Percentiles rank a stretch among this genome's conserved stretches.
Conservation (phyloP, 2,113 vertebrate genomes). For the Paradisaea rubra region DNA sequence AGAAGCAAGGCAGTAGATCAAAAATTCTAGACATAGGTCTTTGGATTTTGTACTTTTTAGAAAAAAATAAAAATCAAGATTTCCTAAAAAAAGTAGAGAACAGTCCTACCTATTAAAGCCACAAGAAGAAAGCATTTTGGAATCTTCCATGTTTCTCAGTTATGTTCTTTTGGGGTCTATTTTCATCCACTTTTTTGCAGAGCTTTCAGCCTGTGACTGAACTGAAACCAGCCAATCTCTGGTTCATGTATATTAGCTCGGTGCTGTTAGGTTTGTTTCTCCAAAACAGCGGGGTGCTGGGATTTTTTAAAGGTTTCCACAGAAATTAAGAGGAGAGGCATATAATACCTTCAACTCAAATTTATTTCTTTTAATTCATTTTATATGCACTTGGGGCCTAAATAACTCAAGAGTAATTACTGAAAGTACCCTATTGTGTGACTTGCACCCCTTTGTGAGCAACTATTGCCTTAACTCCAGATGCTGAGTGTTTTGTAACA, state of each 20-base stretch:
- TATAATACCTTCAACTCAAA: slow-evolving; percentile 57
- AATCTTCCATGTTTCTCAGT: not conserved
- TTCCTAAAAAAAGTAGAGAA: not conserved
- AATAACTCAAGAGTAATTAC: slow-evolving; percentile 57
- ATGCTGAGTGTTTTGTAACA: slow-evolving; percentile 35
- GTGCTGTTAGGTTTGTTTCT: slow-evolving; percentile 40
- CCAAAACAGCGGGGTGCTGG: slow-evolving; percentile 43
- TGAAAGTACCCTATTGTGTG: slow-evolving; percentile 52
- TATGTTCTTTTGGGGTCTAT: not conserved
- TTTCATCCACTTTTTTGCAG: not conserved
- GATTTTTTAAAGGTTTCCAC: slow-evolving; percentile 53
- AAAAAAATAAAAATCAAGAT: not conserved
- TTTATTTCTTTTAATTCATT: slow-evolving; percentile 66
- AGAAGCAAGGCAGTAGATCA: not conserved
- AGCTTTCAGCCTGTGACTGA: slow-evolving; percentile 1
- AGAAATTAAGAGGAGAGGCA: slow-evolving; percentile 46
- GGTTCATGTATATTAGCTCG: slow-evolving; percentile 40
- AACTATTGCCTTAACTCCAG: slow-evolving; percentile 53
- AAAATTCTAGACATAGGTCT: not conserved
- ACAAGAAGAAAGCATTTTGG: not conserved
- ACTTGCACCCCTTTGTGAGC: slow-evolving; percentile 51
- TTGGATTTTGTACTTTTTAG: not conserved
- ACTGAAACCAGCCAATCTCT: slow-evolving; percentile 20
- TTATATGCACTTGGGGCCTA: slow-evolving; percentile 55
- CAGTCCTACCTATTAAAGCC: not conserved